A percentile compares a stretch with the other conserved stretches of the same genome.
These are phyloP conservation scores for Bucorvus abyssinicus DNA, from an alignment of 2,797 vertebrate genomes.

Conservation along the genomic window DNA sequence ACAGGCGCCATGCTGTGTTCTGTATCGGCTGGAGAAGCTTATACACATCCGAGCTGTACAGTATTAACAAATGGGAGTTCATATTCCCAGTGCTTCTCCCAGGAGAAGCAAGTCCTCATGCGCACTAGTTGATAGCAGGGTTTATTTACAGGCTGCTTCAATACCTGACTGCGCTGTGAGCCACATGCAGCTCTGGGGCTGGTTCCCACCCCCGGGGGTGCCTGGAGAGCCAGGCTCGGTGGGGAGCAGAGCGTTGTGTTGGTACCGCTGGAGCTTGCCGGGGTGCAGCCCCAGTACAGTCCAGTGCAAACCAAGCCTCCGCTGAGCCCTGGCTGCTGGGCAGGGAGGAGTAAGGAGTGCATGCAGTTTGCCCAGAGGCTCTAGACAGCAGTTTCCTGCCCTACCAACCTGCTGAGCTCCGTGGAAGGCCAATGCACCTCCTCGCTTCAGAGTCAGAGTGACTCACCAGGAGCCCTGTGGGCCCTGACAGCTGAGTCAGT, in stretches of 20 bases:
- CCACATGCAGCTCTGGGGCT: background rate
- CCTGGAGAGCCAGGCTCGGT: background rate
- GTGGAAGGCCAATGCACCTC: background rate
- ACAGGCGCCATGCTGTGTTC: conserved; percentile 36
- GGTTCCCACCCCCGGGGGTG: background rate
- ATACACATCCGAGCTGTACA: conserved; percentile 48
- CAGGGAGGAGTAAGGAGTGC: background rate
- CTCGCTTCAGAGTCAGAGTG: background rate
- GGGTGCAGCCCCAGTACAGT: background rate
- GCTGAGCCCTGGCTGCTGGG: background rate
- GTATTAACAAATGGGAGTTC: conserved; percentile 20
- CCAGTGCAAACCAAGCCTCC: background rate
- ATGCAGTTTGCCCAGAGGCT: background rate
- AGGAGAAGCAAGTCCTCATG: conserved; percentile 33
- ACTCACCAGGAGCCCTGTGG: background rate
- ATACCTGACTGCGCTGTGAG: conserved; percentile 10
- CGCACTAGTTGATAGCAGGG: background rate
- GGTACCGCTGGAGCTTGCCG: background rate
- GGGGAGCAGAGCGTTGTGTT: background rate
- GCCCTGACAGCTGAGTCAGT: background rate
- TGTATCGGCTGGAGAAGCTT: conserved; percentile 12
- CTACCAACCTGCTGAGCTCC: background rate
- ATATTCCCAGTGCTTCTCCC: background rate
- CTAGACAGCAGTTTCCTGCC: background rate
- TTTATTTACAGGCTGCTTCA: conserved; percentile 24